Base-by-base conservation (phyloP, 2,888 invertebrate genomes). In the Capitulum mitella region DNA sequence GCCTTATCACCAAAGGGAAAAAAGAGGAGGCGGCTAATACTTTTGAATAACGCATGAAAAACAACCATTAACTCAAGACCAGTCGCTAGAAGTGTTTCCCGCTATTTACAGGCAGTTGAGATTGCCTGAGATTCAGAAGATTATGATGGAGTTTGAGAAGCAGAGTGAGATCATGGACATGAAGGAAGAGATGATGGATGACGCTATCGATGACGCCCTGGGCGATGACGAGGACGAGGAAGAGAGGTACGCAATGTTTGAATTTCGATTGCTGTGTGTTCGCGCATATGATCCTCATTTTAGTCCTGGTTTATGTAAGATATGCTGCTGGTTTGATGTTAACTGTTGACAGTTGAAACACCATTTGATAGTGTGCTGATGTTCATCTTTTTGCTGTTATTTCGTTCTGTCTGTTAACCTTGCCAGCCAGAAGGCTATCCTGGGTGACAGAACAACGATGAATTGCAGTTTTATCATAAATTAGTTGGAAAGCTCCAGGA, bases 161-260 rank as follows among this genome's bases (percentile, higher is more conserved):
- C 98, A 99, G 86, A 95, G 97, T 0, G 98, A 99, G 87, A 97
- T 99, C 79, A 99, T 99, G 99, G 98, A 99, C 85, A 99, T 99
- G 98, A 99, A 99, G 86, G 98, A 99, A 86, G 99, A 99, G 87
- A 96, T 99, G 90, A 99, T 99, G 92, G 97, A 95, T 85, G 99
- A 99, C 87, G 98, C 97, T 77, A 98, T 99, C 84, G 99, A 99
- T 86, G 99, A 99, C 88, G 99, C 98, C 0, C 97, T 99, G 93
- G 98, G 95, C 83, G 98, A 94, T 82, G 98, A 97, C 85, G 97
- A 92, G 76, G 99, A 99, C 85, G 97, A 98, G 85, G 97, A 98
- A 85, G 98, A 99, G 88, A 96, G 92, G 94, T 93, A 85, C 82
- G 81, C 79, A 34, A 43, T 10, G 1, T 10, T 10, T 12, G 22